Percentiles rank a stretch among this genome's conserved stretches.
Conservation (phyloP, 2,113 vertebrate species). For the Sterrhoptilus dennistouni region DNA sequence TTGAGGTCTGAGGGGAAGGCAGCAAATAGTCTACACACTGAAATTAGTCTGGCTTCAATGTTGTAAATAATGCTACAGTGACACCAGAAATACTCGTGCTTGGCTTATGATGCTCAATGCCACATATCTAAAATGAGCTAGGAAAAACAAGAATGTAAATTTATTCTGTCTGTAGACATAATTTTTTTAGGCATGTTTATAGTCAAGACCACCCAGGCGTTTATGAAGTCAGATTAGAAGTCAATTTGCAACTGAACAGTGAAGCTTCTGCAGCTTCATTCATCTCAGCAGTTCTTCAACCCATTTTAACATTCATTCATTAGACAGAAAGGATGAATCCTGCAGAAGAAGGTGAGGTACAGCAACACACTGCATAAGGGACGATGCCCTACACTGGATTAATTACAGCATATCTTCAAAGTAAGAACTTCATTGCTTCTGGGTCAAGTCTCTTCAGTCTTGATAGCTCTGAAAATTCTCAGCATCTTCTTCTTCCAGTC, state of each 20-base stretch:
- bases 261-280: background rate
- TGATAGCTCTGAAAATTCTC: background rate
- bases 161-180: background rate
- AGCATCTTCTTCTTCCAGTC: background rate
- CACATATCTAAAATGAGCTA: background rate
- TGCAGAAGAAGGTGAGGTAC: background rate
- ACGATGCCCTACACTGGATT: accelerated
- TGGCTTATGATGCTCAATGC: background rate
- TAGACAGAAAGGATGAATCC: background rate
- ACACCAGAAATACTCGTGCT: background rate
- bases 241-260: background rate
- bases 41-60: background rate
- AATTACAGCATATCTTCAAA: background rate
- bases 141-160: background rate
- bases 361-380: accelerated
- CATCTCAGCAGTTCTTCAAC: background rate
- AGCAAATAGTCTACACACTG: background rate
- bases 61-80: background rate
- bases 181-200: background rate
- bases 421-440: background rate
- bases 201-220: constrained; percentile 38
- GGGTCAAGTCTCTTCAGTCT: background rate
- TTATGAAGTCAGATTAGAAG: constrained; percentile 24
- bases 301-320: background rate
- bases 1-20: background rate